phyloP scores from a whole-genome alignment of 2,113 vertebrate genomes.

The Coregonus clupeaformis region DNA sequence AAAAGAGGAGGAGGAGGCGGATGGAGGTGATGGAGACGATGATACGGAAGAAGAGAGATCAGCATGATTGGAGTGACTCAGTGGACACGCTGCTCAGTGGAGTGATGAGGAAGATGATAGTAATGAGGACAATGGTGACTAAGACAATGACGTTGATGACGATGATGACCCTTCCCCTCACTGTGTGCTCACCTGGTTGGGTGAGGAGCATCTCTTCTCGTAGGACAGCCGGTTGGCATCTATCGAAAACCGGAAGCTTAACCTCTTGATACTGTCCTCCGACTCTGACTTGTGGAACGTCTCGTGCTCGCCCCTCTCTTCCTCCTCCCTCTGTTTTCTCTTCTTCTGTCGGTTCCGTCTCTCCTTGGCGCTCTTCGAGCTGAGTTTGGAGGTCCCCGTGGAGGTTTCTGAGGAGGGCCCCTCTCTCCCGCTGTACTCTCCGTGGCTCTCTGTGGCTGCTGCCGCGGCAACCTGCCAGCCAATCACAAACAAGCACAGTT shows the following conservation, averaged over 20 bases:
- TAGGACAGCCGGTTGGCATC: conserved; percentile 90
- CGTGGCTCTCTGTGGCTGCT: conserved; percentile 81
- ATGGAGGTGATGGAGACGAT: background rate
- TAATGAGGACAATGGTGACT: background rate
- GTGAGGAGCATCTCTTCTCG: conserved; percentile 94
- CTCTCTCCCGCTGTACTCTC: conserved; percentile 83
- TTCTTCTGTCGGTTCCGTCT: conserved; percentile 90
- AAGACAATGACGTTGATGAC: background rate
- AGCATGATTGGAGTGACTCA: background rate
- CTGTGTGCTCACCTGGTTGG: conserved; percentile 83
- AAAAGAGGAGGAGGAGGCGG: background rate
- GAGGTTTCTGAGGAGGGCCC: conserved; percentile 85
- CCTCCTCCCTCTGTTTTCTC: conserved; percentile 85
- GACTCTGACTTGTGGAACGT: conserved; percentile 91
- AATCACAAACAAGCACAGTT: conserved; percentile 63
- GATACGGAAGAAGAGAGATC: background rate
- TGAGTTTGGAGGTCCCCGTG: conserved; percentile 91
- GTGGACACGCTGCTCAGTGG: too few species aligned
- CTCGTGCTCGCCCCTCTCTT: conserved; percentile 78
- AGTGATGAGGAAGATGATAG: background rate
- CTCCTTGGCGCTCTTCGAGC: conserved; percentile 96
- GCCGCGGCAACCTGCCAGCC: conserved; percentile 74
- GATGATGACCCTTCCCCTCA: background rate
- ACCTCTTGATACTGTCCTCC: conserved; percentile 89
- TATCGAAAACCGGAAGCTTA: conserved; percentile 90